A percentile compares a stretch with the other conserved stretches of the same genome.
Evolutionary conservation across 2,888 invertebrate species (phyloP).

Genomic region (Octonoba sinensis): DNA sequence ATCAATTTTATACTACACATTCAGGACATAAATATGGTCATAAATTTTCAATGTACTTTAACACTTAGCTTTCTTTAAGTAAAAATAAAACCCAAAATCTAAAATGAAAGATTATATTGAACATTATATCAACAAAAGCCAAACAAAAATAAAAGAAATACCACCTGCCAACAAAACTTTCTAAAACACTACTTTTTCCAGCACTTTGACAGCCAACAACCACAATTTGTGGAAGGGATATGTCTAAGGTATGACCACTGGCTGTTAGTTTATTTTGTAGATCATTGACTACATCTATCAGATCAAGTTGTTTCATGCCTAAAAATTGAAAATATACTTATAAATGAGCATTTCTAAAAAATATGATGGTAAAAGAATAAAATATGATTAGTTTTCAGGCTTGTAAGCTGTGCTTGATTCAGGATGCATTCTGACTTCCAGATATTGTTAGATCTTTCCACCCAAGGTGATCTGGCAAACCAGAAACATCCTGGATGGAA

Average conservation of each 20-base stretch:
- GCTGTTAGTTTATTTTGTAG: slow-evolving; percentile 49
- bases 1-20: too few species aligned
- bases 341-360: too few species aligned
- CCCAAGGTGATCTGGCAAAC: too few species aligned
- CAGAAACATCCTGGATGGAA: too few species aligned
- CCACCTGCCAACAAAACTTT: slow-evolving; percentile 46
- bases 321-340: background rate
- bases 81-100: background rate
- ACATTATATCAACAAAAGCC: background rate
- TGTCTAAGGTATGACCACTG: slow-evolving; percentile 26
- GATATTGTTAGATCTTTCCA: too few species aligned
- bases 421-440: too few species aligned
- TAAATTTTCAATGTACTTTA: too few species aligned
- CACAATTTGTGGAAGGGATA: slow-evolving; percentile 49
- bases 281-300: slow-evolving; percentile 45
- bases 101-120: background rate
- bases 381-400: too few species aligned
- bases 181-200: slow-evolving; percentile 59
- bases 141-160: background rate
- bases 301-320: slow-evolving; percentile 16
- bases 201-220: slow-evolving; percentile 60
- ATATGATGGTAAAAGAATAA: too few species aligned
- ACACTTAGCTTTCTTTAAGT: too few species aligned
- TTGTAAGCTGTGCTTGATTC: too few species aligned
- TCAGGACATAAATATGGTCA: too few species aligned